Evolutionary conservation across 2,113 vertebrate genomes (phyloP), one percentile per base, ranked within the genome.

Genomic region (Tachuris rubrigastra): DNA sequence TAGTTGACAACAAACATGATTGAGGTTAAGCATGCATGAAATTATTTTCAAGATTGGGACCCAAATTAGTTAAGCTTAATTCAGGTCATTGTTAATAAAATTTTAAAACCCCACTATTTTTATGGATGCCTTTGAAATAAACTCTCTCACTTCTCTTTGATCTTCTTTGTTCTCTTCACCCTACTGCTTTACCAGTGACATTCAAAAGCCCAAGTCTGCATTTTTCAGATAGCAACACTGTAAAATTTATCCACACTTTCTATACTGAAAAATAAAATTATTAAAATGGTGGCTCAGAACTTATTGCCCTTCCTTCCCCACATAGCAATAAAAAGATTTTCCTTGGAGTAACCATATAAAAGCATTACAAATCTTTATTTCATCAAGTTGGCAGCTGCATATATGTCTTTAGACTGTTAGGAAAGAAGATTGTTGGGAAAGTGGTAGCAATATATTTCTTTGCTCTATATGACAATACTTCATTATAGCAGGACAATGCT

Each of bases 41-140:
- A 93, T 92, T 55, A 93, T 90, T 95, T 92, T 89, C 80, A 95
- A 91, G 73, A 96, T 59, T 10, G 3, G 58, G 74, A 60, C 69
- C 62, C 65, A 95, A 95, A 96, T 96, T 92, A 93, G 41, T 73
- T 87, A 89, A 76, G 69, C 76, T 66, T 79, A 94, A 89, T 87
- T 93, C 87, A 91, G 90, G 95, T 79, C 90, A 95, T 44, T 90
- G 75, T 93, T 95, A 90, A 93, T 89, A 85, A 92, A 90, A 94
- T 86, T 92, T 95, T 90, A 12, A 96, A 95, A 68, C 5, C 28
- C 46, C 52, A 47, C 92, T 94, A 90, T 86, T 94, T 90, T 90
- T 93, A 88, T 41, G 47, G 65, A 67, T 58, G 62, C 39, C 76
- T 96, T 89, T 92, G 88, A 93, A 93, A 95, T 71, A 85, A 92